These are phyloP conservation scores for Drosophila grimshawi DNA, from an alignment of 1,140 invertebrate species.

Conservation along the genomic window DNA sequence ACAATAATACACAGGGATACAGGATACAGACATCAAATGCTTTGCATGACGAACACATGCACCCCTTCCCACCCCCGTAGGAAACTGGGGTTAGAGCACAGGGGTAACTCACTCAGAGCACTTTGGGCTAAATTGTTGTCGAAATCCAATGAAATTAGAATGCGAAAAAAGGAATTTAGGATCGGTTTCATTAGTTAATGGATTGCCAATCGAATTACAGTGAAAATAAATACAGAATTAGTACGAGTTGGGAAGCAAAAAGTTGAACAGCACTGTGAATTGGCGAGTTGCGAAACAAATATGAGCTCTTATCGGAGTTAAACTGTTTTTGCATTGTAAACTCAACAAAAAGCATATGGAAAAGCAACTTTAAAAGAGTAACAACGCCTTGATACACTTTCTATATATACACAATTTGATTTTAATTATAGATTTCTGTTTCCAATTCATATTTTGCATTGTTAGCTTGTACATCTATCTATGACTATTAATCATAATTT, in stretches of 20 bases:
- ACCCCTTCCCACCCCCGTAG: conserved; percentile 3
- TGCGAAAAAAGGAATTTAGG: conserved; percentile 57
- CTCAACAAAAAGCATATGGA: not conserved
- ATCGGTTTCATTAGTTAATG: conserved; percentile 81
- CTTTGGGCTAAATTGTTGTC: conserved; percentile 71
- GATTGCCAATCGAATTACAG: conserved; percentile 45
- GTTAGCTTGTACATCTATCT: too few relatives aligned
- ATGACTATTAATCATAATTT: too few relatives aligned
- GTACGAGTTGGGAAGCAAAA: conserved; percentile 11
- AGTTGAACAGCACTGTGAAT: not conserved
- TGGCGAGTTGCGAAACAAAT: not conserved
- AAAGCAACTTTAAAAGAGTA: not conserved
- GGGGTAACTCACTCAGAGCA: conserved; percentile 43
- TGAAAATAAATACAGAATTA: conserved; percentile 42
- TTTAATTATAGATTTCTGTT: too few relatives aligned
- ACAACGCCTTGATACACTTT: not conserved
- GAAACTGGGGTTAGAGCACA: not conserved
- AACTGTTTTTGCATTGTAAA: conserved; percentile 12
- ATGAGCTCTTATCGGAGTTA: conserved; percentile 36
- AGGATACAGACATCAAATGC: conserved; percentile 51
- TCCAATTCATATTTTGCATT: too few relatives aligned
- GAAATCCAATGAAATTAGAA: conserved; percentile 81
- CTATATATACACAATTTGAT: not conserved
- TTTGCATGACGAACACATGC: conserved; percentile 48
- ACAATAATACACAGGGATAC: conserved; percentile 38